A percentile compares a stretch with the other conserved stretches of the same genome.
Conservation (phyloP, 2,113 vertebrate species). For the Rhinopithecus roxellana region DNA sequence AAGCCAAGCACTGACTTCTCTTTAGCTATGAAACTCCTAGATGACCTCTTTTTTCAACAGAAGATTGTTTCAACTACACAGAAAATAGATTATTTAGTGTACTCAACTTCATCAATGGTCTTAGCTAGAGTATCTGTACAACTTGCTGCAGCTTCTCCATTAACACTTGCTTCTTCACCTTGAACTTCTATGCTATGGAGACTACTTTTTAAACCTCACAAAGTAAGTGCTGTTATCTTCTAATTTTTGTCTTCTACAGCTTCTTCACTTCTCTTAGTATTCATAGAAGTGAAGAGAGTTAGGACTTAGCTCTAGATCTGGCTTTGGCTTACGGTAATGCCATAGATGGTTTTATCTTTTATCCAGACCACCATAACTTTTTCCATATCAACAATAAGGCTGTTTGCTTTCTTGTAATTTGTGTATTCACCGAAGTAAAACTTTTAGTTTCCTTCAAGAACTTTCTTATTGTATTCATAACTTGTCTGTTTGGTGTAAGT, state of each 20-base stretch:
- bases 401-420: background rate
- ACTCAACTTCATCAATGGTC: background rate
- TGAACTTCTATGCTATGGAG: background rate
- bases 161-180: background rate
- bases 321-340: background rate
- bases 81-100: background rate
- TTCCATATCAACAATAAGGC: background rate
- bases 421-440: background rate
- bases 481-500: background rate
- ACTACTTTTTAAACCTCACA: background rate
- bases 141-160: background rate
- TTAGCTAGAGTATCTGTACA: background rate
- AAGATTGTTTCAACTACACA: background rate
- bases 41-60: background rate
- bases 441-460: background rate
- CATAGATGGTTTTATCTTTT: background rate
- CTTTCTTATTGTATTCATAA: background rate
- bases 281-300: background rate
- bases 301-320: background rate
- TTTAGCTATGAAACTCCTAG: background rate
- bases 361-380: background rate
- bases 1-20: background rate
- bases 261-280: background rate
- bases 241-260: background rate
- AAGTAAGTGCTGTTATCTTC: background rate